phyloP scores from a whole-genome alignment of 2,888 invertebrate genomes.

The Drosophila paucipuncta region DNA sequence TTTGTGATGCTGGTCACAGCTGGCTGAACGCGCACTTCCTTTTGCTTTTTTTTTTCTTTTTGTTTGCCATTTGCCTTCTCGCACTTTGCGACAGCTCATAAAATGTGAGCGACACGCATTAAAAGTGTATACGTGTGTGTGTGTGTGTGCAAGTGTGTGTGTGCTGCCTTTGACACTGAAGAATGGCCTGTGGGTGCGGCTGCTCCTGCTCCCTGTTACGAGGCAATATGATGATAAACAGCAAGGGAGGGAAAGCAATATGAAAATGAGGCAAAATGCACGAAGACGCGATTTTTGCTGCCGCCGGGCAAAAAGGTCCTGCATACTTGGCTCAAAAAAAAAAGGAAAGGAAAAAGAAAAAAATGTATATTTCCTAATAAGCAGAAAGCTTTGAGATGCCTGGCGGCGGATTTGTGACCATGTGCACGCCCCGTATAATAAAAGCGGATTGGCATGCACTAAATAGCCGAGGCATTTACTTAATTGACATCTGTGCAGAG shows the following conservation, averaged over 20 bases:
- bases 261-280: slow-evolving; percentile 67
- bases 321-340: slow-evolving; percentile 49
- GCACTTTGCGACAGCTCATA: slow-evolving; percentile 80
- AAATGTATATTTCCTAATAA: slow-evolving; percentile 59
- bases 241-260: slow-evolving; percentile 68
- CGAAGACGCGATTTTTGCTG: slow-evolving; percentile 27
- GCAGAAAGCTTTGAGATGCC: slow-evolving; percentile 54
- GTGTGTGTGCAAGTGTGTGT: slow-evolving; percentile 25
- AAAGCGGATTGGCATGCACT: slow-evolving; percentile 65
- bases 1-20: slow-evolving; percentile 77
- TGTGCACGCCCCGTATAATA: slow-evolving; percentile 31
- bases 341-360: not conserved
- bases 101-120: slow-evolving; percentile 81
- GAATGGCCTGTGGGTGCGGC: slow-evolving; percentile 69
- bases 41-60: slow-evolving; percentile 37
- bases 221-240: slow-evolving; percentile 72
- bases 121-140: slow-evolving; percentile 59
- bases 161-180: slow-evolving; percentile 73
- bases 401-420: slow-evolving; percentile 13
- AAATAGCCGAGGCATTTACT: slow-evolving; percentile 70
- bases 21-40: slow-evolving; percentile 73
- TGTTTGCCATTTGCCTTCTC: slow-evolving; percentile 60
- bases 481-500: slow-evolving; percentile 67
- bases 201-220: slow-evolving; percentile 19
- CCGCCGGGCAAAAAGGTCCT: slow-evolving; percentile 40